Evolutionary conservation across 2,797 vertebrate species (phyloP).

Genomic region (Euthynnus affinis): DNA sequence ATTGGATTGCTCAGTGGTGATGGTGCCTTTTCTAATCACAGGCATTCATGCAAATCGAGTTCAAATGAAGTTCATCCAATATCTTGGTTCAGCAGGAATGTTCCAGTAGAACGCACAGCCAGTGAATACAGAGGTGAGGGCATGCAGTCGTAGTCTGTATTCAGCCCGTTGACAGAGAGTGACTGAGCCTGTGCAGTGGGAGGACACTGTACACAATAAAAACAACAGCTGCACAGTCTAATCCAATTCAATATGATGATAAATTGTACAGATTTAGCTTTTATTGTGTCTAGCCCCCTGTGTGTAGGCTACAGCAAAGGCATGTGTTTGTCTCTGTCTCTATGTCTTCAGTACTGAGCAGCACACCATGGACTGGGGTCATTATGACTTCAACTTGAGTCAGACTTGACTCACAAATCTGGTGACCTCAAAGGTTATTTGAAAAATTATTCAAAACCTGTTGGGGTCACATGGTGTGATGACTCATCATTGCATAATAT

Average conservation of each 20-base stretch:
- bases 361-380: neutral
- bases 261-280: neutral
- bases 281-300: neutral
- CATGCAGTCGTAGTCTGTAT: neutral
- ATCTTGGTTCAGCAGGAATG: conserved; percentile 36
- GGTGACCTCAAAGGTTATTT: neutral
- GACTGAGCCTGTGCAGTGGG: neutral
- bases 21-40: conserved; percentile 41
- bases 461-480: neutral
- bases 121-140: conserved; percentile 20
- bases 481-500: neutral
- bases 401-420: conserved; percentile 17
- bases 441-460: neutral
- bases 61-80: conserved; percentile 60
- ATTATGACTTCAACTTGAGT: neutral
- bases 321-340: neutral
- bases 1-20: conserved; percentile 46
- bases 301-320: neutral
- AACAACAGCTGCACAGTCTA: conserved; percentile 1
- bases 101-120: conserved; percentile 20
- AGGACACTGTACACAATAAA: neutral
- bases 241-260: neutral
- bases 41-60: conserved; percentile 56
- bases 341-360: neutral
- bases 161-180: conserved; percentile 2